Evolutionary conservation across 2,797 vertebrate species (phyloP).

Genomic region (Sebastes elongatus): DNA sequence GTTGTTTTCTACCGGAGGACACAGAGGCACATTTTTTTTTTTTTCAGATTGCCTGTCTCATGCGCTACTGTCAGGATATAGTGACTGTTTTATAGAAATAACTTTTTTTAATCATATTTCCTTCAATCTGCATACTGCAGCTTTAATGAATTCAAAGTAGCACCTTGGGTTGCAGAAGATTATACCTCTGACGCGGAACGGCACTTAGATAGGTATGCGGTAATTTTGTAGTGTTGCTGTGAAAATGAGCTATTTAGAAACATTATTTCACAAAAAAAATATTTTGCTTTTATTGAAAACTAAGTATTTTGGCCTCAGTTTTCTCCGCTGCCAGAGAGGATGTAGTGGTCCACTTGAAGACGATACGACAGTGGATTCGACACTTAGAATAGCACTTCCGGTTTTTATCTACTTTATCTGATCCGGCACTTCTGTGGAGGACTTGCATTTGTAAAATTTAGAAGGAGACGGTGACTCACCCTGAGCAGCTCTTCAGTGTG

Average conservation of each 20-base stretch:
- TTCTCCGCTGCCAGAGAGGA: not conserved
- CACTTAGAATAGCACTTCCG: not conserved
- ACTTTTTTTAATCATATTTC: too few relatives aligned
- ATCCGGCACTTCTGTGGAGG: constrained; percentile 1
- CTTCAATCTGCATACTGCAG: too few relatives aligned
- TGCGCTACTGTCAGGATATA: too few relatives aligned
- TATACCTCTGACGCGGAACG: not conserved
- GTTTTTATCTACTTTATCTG: constrained; percentile 12
- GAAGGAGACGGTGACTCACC: constrained; percentile 3
- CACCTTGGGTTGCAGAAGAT: not conserved
- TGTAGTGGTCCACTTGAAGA: constrained; percentile 21
- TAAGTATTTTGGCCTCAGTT: constrained; percentile 15
- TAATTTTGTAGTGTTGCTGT: constrained; percentile 5
- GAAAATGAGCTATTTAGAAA: constrained; percentile 18
- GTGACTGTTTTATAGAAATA: too few relatives aligned
- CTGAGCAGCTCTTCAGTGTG: not conserved
- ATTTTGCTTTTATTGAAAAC: constrained; percentile 12
- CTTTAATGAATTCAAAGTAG: constrained; percentile 18
- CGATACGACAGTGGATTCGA: constrained; percentile 5
- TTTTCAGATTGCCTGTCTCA: too few relatives aligned
- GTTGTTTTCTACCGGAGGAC: too few relatives aligned
- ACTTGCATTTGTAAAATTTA: constrained; percentile 19
- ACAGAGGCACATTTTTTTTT: too few relatives aligned
- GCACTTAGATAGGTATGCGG: constrained; percentile 12
- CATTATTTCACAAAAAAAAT: constrained; percentile 10